Conservation (phyloP, 2,797 vertebrate genomes). For the Brotula barbata region DNA sequence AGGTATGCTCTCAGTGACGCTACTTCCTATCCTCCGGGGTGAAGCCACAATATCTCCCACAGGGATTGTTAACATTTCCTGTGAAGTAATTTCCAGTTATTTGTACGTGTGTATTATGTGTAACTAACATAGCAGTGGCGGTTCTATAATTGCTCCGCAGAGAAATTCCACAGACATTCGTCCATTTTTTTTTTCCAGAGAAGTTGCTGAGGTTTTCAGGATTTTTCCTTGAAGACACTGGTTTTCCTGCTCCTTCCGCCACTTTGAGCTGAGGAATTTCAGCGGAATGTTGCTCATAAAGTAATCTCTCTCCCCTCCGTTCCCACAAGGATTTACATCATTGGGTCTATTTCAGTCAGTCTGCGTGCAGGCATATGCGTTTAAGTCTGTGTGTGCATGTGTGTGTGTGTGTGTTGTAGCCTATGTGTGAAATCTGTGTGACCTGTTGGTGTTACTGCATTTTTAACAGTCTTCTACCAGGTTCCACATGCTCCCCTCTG, state of each 20-base stretch:
- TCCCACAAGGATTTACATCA: constrained; percentile 7
- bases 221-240: constrained; percentile 38
- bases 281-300: constrained; percentile 63
- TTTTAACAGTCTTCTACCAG: constrained; percentile 53
- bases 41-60: neutral
- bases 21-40: neutral
- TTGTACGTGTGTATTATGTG: constrained; percentile 20
- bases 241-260: constrained; percentile 41
- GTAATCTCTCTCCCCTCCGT: constrained; percentile 25
- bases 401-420: no score
- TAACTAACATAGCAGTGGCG: neutral
- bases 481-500: constrained; percentile 45
- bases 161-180: constrained; percentile 34
- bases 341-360: no score
- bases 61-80: neutral
- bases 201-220: constrained; percentile 38
- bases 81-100: constrained; percentile 11
- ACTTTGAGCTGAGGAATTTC: constrained; percentile 60
- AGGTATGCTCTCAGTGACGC: no score
- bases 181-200: constrained; percentile 28
- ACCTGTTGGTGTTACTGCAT: constrained; percentile 25
- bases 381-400: neutral
- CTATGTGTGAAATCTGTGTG: neutral
- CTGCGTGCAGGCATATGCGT: neutral
- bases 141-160: constrained; percentile 15